Conservation (phyloP, 2,888 invertebrate genomes). For the Clanis bilineata region DNA sequence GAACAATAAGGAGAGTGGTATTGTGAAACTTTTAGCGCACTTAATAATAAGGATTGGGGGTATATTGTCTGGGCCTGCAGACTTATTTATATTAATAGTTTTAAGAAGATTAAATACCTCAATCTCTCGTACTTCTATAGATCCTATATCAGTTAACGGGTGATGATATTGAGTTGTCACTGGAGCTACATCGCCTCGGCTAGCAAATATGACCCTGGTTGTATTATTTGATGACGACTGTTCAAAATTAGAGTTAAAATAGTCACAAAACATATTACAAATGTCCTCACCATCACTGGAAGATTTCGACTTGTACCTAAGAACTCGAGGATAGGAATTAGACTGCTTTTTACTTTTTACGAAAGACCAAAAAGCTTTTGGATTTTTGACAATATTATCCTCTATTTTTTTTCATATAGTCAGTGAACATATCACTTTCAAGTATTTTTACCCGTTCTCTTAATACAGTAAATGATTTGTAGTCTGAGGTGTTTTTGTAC, state of each 20-base stretch:
- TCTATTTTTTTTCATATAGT: no score
- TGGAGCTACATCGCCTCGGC: not conserved
- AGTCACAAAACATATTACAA: constrained; percentile 17
- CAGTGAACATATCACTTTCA: no score
- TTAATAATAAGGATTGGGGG: constrained; percentile 11
- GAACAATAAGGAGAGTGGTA: constrained; percentile 20
- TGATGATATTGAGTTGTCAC: not conserved
- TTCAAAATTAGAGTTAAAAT: constrained; percentile 14
- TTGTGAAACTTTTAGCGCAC: constrained; percentile 12
- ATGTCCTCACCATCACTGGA: no score
- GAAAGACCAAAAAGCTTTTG: no score
- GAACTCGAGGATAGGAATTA: no score
- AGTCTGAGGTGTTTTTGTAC: constrained; percentile 17
- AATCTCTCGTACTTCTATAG: not conserved
- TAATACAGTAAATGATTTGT: constrained; percentile 14
- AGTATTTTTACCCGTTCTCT: constrained; percentile 14
- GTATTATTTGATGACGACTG: not conserved
- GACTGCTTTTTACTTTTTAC: no score
- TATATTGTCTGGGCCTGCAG: constrained; percentile 15
- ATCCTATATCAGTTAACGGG: constrained; percentile 4
- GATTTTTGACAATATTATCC: no score
- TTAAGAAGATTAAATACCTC: not conserved
- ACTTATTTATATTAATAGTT: constrained; percentile 1
- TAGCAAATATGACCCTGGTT: not conserved
- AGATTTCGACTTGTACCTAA: no score